Percentiles rank a stretch among this genome's conserved stretches.
These are phyloP conservation scores for Agriopis leucophaearia DNA, from an alignment of 2,888 invertebrate genomes.

Conservation along the genomic window DNA sequence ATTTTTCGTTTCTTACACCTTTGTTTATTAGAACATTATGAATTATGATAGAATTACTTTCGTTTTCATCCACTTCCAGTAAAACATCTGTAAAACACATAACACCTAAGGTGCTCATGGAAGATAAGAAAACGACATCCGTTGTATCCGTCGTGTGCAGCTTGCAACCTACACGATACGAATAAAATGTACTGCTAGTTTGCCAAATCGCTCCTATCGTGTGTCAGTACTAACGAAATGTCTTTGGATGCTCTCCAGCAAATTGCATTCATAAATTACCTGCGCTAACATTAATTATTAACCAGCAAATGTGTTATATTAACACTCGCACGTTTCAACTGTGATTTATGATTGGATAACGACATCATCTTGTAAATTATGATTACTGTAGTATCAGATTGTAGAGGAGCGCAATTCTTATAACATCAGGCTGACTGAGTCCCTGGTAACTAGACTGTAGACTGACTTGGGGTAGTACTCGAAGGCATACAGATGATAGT, in stretches of 20 bases:
- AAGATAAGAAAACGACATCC: conserved; percentile 57
- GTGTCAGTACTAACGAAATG: conserved; percentile 61
- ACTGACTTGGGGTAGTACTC: conserved; percentile 46
- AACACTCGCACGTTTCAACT: conserved; percentile 11
- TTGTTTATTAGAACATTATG: conserved; percentile 59
- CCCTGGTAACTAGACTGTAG: conserved; percentile 39
- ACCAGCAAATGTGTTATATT: conserved; percentile 30
- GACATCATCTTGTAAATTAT: conserved; percentile 6
- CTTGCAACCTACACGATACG: conserved; percentile 52
- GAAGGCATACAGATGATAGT: conserved; percentile 65
- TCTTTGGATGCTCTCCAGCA: conserved; percentile 62
- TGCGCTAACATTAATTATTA: conserved; percentile 56
- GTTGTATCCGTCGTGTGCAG: conserved; percentile 50
- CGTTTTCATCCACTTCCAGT: conserved; percentile 19
- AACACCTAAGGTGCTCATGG: conserved; percentile 31
- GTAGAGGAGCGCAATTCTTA: too few relatives aligned
- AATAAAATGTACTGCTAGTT: conserved; percentile 53
- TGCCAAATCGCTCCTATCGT: conserved; percentile 64
- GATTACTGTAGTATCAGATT: too few relatives aligned
- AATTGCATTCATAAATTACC: conserved; percentile 58
- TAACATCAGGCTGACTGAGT: background rate
- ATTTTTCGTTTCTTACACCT: conserved; percentile 68
- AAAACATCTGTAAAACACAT: too few relatives aligned
- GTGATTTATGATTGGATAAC: conserved; percentile 27
- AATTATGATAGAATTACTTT: conserved; percentile 41